phyloP scores from a whole-genome alignment of 1,140 invertebrate genomes.

The Chlorops oryzae region DNA sequence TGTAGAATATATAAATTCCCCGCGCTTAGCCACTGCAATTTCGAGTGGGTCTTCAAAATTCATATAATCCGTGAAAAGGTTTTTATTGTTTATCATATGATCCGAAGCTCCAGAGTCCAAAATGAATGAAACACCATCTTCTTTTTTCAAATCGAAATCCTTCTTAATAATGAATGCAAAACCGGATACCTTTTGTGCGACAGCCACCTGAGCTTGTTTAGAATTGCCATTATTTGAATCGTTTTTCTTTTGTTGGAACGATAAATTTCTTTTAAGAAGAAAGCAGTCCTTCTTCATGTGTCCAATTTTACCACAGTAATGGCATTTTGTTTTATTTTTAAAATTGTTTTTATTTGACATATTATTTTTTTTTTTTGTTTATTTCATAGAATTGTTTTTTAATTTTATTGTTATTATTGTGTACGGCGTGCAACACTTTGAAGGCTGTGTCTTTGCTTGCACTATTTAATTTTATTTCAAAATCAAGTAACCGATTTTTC shows the following conservation, averaged over 20 bases:
- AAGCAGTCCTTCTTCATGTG: slow-evolving; percentile 30
- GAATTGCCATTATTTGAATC: slow-evolving; percentile 11
- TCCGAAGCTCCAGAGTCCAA: slow-evolving; percentile 43
- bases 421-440: slow-evolving; percentile 25
- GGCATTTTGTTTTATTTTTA: slow-evolving; percentile 22
- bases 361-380: slow-evolving; percentile 8
- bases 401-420: slow-evolving; percentile 1
- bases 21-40: slow-evolving; percentile 19
- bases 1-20: slow-evolving; percentile 18
- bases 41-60: too few relatives aligned
- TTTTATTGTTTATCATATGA: too few relatives aligned
- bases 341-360: too few relatives aligned
- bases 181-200: neutral
- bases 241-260: slow-evolving; percentile 7
- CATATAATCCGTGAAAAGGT: too few relatives aligned
- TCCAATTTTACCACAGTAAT: slow-evolving; percentile 28
- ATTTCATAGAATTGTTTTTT: slow-evolving; percentile 3
- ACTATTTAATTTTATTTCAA: too few relatives aligned
- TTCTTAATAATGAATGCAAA: slow-evolving; percentile 17
- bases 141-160: neutral
- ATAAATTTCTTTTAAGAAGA: slow-evolving; percentile 24
- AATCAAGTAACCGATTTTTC: slow-evolving; percentile 43
- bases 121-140: slow-evolving; percentile 22
- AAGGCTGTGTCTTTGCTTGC: slow-evolving; percentile 27
- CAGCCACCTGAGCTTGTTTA: slow-evolving; percentile 13